These are phyloP conservation scores for Hipparchia semele DNA, from an alignment of 2,888 invertebrate species.

Conservation along the genomic window DNA sequence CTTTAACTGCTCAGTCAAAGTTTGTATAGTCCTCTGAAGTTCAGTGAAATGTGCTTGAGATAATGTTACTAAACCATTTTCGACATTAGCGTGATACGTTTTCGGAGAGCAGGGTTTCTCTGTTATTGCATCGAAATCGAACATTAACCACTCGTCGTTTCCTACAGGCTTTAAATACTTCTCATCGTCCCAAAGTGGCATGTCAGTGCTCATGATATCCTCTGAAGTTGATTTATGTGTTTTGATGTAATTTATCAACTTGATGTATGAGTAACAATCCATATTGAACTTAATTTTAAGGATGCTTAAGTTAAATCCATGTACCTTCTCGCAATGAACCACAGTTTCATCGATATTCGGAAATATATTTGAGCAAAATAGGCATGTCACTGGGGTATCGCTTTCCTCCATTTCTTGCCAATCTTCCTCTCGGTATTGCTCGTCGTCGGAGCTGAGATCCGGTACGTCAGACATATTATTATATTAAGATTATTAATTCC, in stretches of 20 bases:
- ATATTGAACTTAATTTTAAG: constrained; percentile 88
- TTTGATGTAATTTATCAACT: constrained; percentile 91
- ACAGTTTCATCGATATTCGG: constrained; percentile 85
- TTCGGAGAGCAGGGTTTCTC: constrained; percentile 68
- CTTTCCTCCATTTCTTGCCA: constrained; percentile 79
- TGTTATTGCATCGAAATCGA: constrained; percentile 84
- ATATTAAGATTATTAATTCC: not conserved
- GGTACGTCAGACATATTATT: constrained; percentile 71
- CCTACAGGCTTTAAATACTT: constrained; percentile 90
- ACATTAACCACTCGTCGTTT: constrained; percentile 92
- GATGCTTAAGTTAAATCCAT: constrained; percentile 85
- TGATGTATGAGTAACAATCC: constrained; percentile 92
- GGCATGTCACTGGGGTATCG: constrained; percentile 79
- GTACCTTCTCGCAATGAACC: constrained; percentile 85
- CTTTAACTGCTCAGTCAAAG: constrained; percentile 80
- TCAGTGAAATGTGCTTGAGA: constrained; percentile 84
- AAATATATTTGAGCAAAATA: constrained; percentile 87
- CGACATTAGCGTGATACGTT: constrained; percentile 83
- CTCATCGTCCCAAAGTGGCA: constrained; percentile 88
- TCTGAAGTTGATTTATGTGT: constrained; percentile 83
- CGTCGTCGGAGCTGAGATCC: constrained; percentile 78
- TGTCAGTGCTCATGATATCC: constrained; percentile 77
- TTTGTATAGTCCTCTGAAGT: constrained; percentile 83
- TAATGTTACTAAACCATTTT: constrained; percentile 84
- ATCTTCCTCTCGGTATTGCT: constrained; percentile 74